Conservation (phyloP, 2,888 invertebrate genomes). For the Sarcophaga carnaria region DNA sequence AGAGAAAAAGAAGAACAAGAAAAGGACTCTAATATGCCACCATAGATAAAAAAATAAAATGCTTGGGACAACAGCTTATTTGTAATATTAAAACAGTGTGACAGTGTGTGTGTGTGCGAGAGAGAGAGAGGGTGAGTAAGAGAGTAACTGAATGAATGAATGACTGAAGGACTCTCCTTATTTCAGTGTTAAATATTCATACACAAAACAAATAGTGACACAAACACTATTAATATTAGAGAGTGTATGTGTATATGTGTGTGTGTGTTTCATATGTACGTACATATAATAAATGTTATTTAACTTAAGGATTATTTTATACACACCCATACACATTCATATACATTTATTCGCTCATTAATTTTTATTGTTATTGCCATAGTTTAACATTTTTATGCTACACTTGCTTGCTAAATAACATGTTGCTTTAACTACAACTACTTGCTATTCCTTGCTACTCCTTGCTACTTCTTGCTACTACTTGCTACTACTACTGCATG, state of each 20-base stretch:
- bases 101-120: neutral
- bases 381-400: slow-evolving; percentile 49
- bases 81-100: neutral
- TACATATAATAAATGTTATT: slow-evolving; percentile 49
- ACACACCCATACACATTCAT: neutral
- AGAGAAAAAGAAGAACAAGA: neutral
- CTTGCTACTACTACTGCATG: too few relatives aligned
- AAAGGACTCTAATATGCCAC: neutral
- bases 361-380: slow-evolving; percentile 55
- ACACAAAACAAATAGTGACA: neutral
- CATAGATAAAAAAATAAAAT: neutral
- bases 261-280: neutral
- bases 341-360: slow-evolving; percentile 35
- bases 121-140: neutral
- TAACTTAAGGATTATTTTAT: slow-evolving; percentile 50
- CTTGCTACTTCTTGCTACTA: too few relatives aligned
- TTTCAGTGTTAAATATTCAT: neutral
- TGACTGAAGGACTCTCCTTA: neutral
- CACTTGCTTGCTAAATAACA: slow-evolving; percentile 51
- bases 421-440: slow-evolving; percentile 48
- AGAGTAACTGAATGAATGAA: too few relatives aligned
- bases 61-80: neutral
- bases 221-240: neutral
- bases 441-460: too few relatives aligned
- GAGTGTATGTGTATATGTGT: neutral